These are phyloP conservation scores for Cisticola juncidis DNA, from an alignment of 2,113 vertebrate species.

Conservation along the genomic window DNA sequence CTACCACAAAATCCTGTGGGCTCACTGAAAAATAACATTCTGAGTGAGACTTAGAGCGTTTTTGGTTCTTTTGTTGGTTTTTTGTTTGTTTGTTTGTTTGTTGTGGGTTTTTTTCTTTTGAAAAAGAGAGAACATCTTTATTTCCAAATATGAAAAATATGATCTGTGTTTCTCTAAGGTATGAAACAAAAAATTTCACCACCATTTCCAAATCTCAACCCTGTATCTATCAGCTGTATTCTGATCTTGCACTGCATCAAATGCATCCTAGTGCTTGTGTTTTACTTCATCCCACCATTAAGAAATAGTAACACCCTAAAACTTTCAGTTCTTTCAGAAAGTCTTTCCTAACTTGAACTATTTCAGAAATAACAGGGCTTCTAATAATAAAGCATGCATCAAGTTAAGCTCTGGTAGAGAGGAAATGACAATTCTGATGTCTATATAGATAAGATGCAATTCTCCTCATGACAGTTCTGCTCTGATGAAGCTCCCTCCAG, in stretches of 20 bases:
- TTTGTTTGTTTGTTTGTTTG: too few species aligned
- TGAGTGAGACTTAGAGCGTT: background rate
- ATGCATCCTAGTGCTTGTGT: background rate
- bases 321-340: background rate
- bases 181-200: background rate
- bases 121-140: background rate
- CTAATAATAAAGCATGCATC: background rate
- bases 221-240: background rate
- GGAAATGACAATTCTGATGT: background rate
- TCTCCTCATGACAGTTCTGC: background rate
- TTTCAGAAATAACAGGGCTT: background rate
- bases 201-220: background rate
- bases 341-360: background rate
- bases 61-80: too few species aligned
- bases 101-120: rapidly evolving
- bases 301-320: background rate
- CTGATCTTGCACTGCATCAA: background rate
- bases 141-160: background rate
- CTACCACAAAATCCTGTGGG: background rate
- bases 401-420: background rate
- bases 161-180: background rate
- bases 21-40: background rate
- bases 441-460: background rate
- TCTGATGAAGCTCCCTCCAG: background rate
- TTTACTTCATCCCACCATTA: background rate